Base-by-base conservation (phyloP, 30 jellyfish, hydroid and myxozoan species). In the Cassiopea andromeda region DNA sequence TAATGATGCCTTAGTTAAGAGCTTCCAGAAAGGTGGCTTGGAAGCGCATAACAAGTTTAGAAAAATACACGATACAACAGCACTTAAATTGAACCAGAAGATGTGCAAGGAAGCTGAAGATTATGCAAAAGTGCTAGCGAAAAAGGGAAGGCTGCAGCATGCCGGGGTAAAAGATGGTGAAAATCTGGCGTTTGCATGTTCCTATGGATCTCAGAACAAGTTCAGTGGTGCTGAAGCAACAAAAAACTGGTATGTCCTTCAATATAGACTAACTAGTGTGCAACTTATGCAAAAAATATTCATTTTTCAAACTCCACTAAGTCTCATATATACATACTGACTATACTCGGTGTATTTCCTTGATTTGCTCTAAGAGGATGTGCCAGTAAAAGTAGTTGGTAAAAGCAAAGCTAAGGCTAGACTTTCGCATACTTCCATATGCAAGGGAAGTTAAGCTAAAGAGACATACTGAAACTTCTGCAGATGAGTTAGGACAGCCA, bases 1-100 rank as follows among this genome's bases (percentile, higher is more conserved):
- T 38, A n/a, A n/a, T 10, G 78, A 50, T 3, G 19, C 80, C 15
- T 0, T 64, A 0, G 87, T 69, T 7, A 50, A 82, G 14, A 75
- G 48, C 5, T 87, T 87, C 84, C 88, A 87, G 77, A 46, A 69
- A 50, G 91, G 80, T 38, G 93, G 81, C 43, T 68, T 94, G 45
- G 89, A 27, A 6, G 97, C 97, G 38, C 98, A 94, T 85, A 94
- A 94, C 74, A 83, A 90, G 44, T 94, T 73, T 84, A 93, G 98
- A 43, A 85, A 79, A 46, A 80, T 94, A 1, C 98, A 94, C 84
- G 70, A 69, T 46, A 82, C 96, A 2, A n/a, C 79, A 5, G 75
- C 93, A 6, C 84, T 94, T 44, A 77, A 69, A 70, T 27, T 89
- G 69, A 97, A 94, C 70, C 71, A 64, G 5, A 44, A 89, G 60